Percentiles rank a stretch among this genome's conserved stretches.
phyloP scores from a whole-genome alignment of 2,797 vertebrate genomes.

The Artibeus jamaicensis region DNA sequence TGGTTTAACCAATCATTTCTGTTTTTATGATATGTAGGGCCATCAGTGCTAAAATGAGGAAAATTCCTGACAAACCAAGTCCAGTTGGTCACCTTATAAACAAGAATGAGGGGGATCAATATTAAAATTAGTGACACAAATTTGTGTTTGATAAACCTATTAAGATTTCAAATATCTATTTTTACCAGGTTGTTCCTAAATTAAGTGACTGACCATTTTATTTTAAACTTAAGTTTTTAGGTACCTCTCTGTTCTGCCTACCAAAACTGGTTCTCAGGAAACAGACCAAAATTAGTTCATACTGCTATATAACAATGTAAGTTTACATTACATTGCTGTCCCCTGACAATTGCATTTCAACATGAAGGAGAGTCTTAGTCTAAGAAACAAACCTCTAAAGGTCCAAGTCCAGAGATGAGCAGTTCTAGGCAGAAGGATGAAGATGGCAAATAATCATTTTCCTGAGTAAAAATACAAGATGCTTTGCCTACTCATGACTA shows the following conservation, averaged over 20 bases:
- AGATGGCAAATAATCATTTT: neutral
- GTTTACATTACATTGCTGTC: neutral
- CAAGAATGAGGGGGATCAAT: neutral
- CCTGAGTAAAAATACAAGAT: neutral
- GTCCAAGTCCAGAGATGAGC: neutral
- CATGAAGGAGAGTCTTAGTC: neutral
- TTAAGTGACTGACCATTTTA: neutral
- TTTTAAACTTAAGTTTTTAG: constrained; percentile 8
- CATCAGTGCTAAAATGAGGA: neutral
- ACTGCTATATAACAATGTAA: neutral
- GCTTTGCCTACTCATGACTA: neutral
- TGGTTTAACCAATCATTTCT: neutral
- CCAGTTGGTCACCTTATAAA: neutral
- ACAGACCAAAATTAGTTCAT: neutral
- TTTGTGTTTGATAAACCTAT: neutral
- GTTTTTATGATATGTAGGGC: neutral
- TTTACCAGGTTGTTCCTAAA: neutral
- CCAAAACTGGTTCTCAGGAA: neutral
- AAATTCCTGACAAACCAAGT: neutral
- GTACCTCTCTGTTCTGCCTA: neutral
- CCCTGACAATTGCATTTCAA: neutral
- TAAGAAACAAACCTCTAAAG: neutral
- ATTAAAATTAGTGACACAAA: neutral
- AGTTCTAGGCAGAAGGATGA: neutral
- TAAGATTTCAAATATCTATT: neutral